Percentiles rank a stretch among this genome's conserved stretches.
phyloP scores from a whole-genome alignment of 2,888 invertebrate genomes.

The Eumacrocentrus americanus region DNA sequence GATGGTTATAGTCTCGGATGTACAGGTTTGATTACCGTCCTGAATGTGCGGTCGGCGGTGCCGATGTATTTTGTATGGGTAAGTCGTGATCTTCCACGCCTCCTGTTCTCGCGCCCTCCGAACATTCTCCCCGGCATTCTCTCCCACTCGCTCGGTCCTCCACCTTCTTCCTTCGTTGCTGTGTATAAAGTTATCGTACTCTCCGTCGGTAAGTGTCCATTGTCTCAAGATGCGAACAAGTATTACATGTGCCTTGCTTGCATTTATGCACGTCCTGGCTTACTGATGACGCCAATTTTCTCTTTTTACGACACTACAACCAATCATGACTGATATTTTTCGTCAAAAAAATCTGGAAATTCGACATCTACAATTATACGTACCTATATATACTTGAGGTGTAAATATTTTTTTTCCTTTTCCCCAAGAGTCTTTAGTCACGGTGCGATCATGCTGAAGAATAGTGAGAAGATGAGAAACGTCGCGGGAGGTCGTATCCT shows the following conservation, averaged over 20 bases:
- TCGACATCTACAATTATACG: not conserved
- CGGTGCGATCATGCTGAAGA: slow-evolving; percentile 7
- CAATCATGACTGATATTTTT: no score
- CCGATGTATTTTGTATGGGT: slow-evolving; percentile 50
- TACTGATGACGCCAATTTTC: slow-evolving; percentile 8
- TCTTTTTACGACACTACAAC: not conserved
- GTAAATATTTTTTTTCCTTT: not conserved
- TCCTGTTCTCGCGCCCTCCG: slow-evolving; percentile 38
- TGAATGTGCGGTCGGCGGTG: slow-evolving; percentile 38
- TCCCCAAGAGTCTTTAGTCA: not conserved
- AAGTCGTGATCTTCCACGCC: slow-evolving; percentile 57
- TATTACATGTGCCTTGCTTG: not conserved
- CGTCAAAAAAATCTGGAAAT: not conserved
- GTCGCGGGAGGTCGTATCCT: slow-evolving; percentile 55
- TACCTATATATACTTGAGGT: not conserved
- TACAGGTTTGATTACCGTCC: slow-evolving; percentile 53
- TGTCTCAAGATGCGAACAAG: slow-evolving; percentile 38
- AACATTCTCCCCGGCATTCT: slow-evolving; percentile 30
- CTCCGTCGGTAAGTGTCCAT: slow-evolving; percentile 47
- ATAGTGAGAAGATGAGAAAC: slow-evolving; percentile 57
- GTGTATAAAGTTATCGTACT: slow-evolving; percentile 52
- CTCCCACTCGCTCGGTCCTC: slow-evolving; percentile 20
- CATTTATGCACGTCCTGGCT: not conserved
- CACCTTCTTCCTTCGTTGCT: slow-evolving; percentile 29
- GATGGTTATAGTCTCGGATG: slow-evolving; percentile 51